Conservation (phyloP, 2,888 invertebrate species). For the Brassicogethes aeneus region DNA sequence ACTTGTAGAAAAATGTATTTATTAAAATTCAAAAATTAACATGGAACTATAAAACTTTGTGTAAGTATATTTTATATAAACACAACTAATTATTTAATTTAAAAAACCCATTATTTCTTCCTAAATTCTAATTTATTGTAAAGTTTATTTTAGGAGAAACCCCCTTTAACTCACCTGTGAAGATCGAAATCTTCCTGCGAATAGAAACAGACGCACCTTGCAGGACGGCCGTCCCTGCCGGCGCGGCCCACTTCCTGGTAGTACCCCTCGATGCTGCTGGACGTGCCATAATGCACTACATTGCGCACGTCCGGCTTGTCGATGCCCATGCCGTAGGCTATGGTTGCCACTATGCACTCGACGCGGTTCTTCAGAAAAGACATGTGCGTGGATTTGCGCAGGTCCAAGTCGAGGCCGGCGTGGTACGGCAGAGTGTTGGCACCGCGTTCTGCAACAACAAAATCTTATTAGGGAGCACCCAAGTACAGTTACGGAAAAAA, state of each 20-base stretch:
- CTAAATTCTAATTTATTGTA: too few species aligned
- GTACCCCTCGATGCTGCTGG: slow-evolving; percentile 60
- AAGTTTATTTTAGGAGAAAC: too few species aligned
- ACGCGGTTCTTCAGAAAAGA: slow-evolving; percentile 54
- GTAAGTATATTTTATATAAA: too few species aligned
- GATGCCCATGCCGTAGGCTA: slow-evolving; percentile 66
- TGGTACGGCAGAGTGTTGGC: slow-evolving; percentile 53
- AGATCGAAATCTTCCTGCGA: slow-evolving; percentile 41
- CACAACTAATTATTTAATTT: too few species aligned
- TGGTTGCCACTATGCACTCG: slow-evolving; percentile 53
- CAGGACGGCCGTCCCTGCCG: slow-evolving; percentile 58
- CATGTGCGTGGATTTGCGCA: slow-evolving; percentile 49
- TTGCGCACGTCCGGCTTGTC: slow-evolving; percentile 62
- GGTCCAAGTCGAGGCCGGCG: slow-evolving; percentile 46
- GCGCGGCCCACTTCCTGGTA: slow-evolving; percentile 71
- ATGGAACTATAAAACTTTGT: too few species aligned
- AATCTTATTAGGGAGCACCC: too few species aligned
- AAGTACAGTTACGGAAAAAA: too few species aligned
- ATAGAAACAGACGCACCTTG: slow-evolving; percentile 50
- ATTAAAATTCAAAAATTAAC: too few species aligned
- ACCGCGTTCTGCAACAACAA: slow-evolving; percentile 41
- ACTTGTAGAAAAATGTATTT: too few species aligned
- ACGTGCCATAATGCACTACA: slow-evolving; percentile 63
- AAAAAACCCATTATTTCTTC: too few species aligned
- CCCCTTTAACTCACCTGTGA: slow-evolving; percentile 33